phyloP scores from a whole-genome alignment of 2,797 vertebrate species.

The Pseudocheirus occidentalis region DNA sequence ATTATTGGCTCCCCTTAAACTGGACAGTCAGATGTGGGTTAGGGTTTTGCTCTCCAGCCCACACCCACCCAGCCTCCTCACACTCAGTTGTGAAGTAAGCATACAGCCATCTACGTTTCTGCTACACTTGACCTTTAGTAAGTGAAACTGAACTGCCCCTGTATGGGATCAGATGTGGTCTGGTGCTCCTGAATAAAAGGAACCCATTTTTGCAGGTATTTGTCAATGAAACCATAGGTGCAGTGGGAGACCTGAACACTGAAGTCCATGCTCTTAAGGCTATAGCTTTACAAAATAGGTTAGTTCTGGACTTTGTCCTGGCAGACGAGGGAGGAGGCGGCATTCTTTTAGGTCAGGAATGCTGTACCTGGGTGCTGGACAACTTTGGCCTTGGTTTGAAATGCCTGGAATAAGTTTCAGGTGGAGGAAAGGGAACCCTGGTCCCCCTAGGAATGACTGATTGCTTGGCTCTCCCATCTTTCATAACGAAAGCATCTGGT shows the following conservation, averaged over 20 bases:
- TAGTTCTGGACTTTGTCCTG: neutral
- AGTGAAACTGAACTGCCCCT: too few species aligned
- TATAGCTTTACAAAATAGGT: neutral
- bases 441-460: neutral
- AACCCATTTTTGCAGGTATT: neutral
- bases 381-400: neutral
- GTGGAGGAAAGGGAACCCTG: neutral
- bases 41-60: too few species aligned
- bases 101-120: too few species aligned
- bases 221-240: neutral
- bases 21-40: too few species aligned
- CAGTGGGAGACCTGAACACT: neutral
- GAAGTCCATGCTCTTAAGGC: neutral
- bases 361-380: too few species aligned
- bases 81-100: too few species aligned
- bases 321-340: neutral
- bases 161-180: too few species aligned
- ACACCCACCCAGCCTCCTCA: too few species aligned
- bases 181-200: neutral
- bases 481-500: neutral
- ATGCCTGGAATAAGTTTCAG: too few species aligned
- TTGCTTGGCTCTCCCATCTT: neutral
- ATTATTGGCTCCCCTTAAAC: too few species aligned
- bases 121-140: too few species aligned
- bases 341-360: neutral